Conservation (phyloP, 2,797 vertebrate species). For the Lemur catta region DNA sequence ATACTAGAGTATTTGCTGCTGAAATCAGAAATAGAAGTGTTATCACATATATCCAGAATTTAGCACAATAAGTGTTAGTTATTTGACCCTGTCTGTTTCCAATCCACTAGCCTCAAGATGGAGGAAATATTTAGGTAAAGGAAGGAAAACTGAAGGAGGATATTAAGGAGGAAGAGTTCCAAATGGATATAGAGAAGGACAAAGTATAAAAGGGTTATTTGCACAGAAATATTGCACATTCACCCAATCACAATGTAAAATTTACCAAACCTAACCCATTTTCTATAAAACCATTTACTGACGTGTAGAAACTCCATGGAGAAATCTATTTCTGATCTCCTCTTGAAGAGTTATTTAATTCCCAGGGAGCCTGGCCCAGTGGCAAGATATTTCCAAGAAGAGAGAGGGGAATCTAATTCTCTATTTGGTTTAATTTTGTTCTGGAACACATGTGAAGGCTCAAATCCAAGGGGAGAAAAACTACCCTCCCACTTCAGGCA, state of each 20-base stretch:
- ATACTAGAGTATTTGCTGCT: not conserved
- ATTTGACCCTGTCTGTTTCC: not conserved
- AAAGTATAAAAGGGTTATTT: not conserved
- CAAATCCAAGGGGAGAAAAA: constrained; percentile 57
- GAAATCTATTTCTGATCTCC: constrained; percentile 74
- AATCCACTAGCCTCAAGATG: not conserved
- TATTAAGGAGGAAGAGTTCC: not conserved
- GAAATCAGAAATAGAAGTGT: not conserved
- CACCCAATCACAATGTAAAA: constrained; percentile 13
- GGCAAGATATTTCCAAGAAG: constrained; percentile 71
- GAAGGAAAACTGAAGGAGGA: not conserved
- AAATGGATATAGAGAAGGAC: not conserved
- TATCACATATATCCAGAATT: not conserved
- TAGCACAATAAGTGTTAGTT: not conserved
- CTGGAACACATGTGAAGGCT: constrained; percentile 61
- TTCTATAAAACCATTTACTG: constrained; percentile 64
- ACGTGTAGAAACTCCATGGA: constrained; percentile 56
- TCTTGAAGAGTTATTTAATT: constrained; percentile 74
- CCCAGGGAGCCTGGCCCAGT: constrained; percentile 66
- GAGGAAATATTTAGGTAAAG: not conserved
- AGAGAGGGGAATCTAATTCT: constrained; percentile 68
- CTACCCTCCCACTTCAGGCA: constrained; percentile 11
- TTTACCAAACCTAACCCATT: constrained; percentile 60
- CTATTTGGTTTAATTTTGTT: constrained; percentile 71
- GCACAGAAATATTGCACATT: not conserved